Evolutionary conservation across 2,888 invertebrate species (phyloP), one percentile per base, ranked within the genome.

Genomic region (Agrochola circellaris): DNA sequence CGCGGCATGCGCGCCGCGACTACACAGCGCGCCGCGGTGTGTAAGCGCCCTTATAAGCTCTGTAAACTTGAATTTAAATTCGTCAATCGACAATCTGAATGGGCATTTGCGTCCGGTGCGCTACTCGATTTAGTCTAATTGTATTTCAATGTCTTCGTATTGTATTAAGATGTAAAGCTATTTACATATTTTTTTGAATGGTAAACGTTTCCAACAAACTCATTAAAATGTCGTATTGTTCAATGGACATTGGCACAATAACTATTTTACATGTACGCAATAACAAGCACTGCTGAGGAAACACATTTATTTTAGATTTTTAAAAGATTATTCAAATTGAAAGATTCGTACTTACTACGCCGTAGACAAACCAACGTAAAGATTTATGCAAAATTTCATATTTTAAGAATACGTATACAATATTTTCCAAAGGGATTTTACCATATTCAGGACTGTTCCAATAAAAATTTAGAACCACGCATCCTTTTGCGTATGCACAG

Each of bases 41-140:
- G 92, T 90, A 90, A 88, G 86, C 89, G 88, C 93, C 94, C 93
- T 93, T 95, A 94, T 91, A 87, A 74, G 79, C 79, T 90, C 87
- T 89, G 90, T 92, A 89, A 92, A 94, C 93, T 93, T 92, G 91
- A 93, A 92, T 93, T 89, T 92, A 90, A 92, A 95, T 95, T 93
- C 91, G 88, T 91, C 89, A 90, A 92, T 94, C 92, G 91, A 91
- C 88, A 89, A 91, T 91, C 91, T 89, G 82, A 87, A 90, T 91
- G 90, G 87, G 89, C 89, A 90, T 90, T 88, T 85, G 90, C 95
- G 94, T 95, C 95, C 95, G 95, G 94, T 94, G 85, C 88, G 90
- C 87, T 86, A 87, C 89, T 89, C 89, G 90, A 90, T 93, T 92
- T 90, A 89, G 84, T 90, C 89, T 91, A 90, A 93, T 94, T 93